phyloP scores from a whole-genome alignment of 2,113 vertebrate genomes.

The Struthidea cinerea region DNA sequence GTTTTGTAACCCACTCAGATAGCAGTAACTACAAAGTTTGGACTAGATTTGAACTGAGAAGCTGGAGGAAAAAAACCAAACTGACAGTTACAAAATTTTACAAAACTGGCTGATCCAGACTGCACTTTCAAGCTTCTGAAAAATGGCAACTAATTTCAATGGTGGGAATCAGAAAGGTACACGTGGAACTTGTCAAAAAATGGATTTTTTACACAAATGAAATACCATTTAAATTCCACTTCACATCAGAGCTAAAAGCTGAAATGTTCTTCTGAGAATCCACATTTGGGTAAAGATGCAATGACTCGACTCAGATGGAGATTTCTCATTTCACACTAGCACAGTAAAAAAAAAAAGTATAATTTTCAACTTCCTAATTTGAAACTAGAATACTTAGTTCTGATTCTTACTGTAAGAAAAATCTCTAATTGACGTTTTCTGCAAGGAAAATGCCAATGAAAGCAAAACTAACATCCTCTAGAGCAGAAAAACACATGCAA shows the following conservation, averaged over 20 bases:
- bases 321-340: background rate
- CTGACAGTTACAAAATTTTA: background rate
- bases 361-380: background rate
- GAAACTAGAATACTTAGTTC: background rate
- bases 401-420: background rate
- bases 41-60: background rate
- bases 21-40: background rate
- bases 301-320: background rate
- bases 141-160: background rate
- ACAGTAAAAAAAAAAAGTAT: background rate
- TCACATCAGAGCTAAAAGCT: background rate
- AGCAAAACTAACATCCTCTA: background rate
- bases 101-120: background rate
- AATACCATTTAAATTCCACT: background rate
- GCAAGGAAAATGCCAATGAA: background rate
- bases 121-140: background rate
- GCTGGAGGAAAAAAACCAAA: background rate
- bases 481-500: background rate
- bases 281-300: background rate
- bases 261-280: background rate
- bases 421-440: background rate
- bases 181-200: background rate
- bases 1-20: background rate
- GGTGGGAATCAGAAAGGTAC: background rate
- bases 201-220: background rate